Evolutionary conservation across 2,797 vertebrate species (phyloP).

Genomic region (Gadopsis bispinosus): DNA sequence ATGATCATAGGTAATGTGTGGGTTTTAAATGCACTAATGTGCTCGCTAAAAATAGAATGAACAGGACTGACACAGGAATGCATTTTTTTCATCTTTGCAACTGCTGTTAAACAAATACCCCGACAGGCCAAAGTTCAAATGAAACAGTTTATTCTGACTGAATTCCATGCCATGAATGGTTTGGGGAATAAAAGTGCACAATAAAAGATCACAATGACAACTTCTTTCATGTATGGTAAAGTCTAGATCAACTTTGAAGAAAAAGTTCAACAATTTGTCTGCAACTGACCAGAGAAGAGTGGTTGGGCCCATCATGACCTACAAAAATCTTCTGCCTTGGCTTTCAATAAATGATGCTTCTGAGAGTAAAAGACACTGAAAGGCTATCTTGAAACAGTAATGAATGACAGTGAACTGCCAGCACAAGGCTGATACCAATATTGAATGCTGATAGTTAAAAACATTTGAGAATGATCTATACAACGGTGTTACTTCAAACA

Average conservation of each 20-base stretch:
- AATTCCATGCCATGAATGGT: not conserved
- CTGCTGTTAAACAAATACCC: not conserved
- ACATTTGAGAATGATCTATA: not conserved
- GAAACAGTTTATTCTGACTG: not conserved
- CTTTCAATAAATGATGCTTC: not conserved
- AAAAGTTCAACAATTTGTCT: not conserved
- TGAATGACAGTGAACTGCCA: not conserved
- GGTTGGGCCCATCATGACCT: not conserved
- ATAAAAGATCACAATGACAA: not conserved
- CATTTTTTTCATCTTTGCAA: not conserved
- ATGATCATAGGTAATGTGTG: constrained; percentile 48
- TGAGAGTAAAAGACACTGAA: not conserved
- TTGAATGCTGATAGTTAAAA: not conserved
- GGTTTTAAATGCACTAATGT: constrained; percentile 42
- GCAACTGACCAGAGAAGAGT: constrained; percentile 10
- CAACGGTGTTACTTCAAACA: not conserved
- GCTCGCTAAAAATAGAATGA: constrained; percentile 40
- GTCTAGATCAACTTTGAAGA: not conserved
- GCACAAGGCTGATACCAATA: not conserved
- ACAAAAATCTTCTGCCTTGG: not conserved
- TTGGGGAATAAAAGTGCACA: not conserved
- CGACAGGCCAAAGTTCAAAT: not conserved
- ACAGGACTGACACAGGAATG: constrained; percentile 6
- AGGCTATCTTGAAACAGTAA: not conserved
- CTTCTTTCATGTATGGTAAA: not conserved